A percentile compares a stretch with the other conserved stretches of the same genome.
Evolutionary conservation across 2,113 vertebrate species (phyloP).

Genomic region (Dipodomys spectabilis): DNA sequence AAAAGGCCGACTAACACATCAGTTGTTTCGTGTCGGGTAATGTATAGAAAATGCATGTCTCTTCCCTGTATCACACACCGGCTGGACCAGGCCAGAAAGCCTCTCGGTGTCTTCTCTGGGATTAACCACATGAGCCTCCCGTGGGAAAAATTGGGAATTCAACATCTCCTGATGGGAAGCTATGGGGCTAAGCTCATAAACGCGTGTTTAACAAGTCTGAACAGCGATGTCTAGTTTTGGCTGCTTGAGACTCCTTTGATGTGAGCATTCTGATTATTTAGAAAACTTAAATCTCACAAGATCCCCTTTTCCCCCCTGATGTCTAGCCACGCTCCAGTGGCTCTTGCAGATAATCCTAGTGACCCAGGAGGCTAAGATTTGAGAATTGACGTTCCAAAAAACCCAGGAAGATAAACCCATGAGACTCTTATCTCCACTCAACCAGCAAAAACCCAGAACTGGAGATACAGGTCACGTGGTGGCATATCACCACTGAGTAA

Average conservation of each 20-base stretch:
- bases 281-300: background rate
- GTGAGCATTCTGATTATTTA: background rate
- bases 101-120: background rate
- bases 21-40: background rate
- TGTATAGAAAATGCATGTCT: background rate
- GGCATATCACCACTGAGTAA: too few relatives aligned
- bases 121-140: background rate
- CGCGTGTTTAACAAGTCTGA: background rate
- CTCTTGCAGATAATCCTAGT: too few relatives aligned
- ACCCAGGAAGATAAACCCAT: too few relatives aligned
- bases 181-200: background rate
- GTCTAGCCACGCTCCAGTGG: too few relatives aligned
- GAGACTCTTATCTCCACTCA: too few relatives aligned
- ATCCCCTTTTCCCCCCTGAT: background rate
- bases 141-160: background rate
- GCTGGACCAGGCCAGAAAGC: background rate
- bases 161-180: slow-evolving; percentile 7
- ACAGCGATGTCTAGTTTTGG: background rate
- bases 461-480: too few relatives aligned
- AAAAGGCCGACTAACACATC: background rate
- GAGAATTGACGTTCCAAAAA: too few relatives aligned
- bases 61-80: background rate
- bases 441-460: too few relatives aligned
- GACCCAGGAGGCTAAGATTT: too few relatives aligned
- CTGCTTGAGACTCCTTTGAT: slow-evolving; percentile 7